phyloP scores from a whole-genome alignment of 1,140 invertebrate species.

The Popillia japonica region DNA sequence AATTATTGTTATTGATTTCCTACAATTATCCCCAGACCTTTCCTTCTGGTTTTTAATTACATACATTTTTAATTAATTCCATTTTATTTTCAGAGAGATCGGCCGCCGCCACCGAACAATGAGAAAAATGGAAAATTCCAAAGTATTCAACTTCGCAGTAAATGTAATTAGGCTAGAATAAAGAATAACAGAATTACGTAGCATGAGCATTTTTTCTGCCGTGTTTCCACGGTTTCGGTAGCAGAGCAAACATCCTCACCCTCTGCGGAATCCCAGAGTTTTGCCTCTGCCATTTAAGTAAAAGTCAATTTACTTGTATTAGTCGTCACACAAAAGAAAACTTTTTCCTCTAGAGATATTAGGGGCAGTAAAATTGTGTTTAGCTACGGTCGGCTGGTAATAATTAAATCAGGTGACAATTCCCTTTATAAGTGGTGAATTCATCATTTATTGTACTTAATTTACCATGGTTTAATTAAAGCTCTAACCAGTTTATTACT shows the following conservation, averaged over 20 bases:
- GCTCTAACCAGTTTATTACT: not conserved
- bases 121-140: not conserved
- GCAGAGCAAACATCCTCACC: constrained; percentile 41
- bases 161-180: constrained; percentile 26
- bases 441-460: constrained; percentile 7
- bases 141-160: not conserved
- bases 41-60: not conserved
- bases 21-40: not conserved
- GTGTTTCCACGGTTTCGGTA: not conserved
- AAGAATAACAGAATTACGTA: constrained; percentile 30
- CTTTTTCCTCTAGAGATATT: constrained; percentile 52
- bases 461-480: constrained; percentile 28
- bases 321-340: constrained; percentile 49
- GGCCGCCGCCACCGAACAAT: not conserved
- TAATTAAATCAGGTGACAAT: constrained; percentile 52
- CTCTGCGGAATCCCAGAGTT: not conserved
- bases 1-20: not conserved
- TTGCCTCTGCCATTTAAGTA: constrained; percentile 45
- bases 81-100: constrained; percentile 11
- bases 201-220: constrained; percentile 14
- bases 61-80: not conserved
- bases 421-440: constrained; percentile 28
- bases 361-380: constrained; percentile 45
- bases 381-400: constrained; percentile 38
- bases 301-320: constrained; percentile 55